phyloP scores from a whole-genome alignment of 2,888 invertebrate genomes.

The Hirtodrosophila histrioides region DNA sequence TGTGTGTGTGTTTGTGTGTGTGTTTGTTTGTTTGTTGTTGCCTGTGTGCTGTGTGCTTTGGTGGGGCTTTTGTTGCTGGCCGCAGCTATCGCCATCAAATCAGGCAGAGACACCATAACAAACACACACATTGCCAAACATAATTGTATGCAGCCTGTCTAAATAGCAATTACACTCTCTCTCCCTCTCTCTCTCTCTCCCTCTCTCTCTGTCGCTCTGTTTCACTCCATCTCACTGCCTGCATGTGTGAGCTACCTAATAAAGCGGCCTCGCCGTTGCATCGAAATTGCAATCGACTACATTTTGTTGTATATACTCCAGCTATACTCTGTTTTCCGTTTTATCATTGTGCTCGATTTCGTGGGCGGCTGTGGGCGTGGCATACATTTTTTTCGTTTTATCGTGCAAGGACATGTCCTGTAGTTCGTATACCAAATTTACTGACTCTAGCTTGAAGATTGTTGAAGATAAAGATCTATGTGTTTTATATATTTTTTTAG shows the following conservation, averaged over 20 bases:
- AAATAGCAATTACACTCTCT: constrained; percentile 69
- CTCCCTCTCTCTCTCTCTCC: constrained; percentile 9
- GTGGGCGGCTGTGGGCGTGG: too few relatives aligned
- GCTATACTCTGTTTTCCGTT: too few relatives aligned
- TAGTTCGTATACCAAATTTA: too few relatives aligned
- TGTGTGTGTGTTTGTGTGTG: constrained; percentile 35
- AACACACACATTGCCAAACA: constrained; percentile 13
- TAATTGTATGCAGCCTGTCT: constrained; percentile 56
- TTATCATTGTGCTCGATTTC: too few relatives aligned
- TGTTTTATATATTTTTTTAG: too few relatives aligned
- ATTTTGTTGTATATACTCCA: too few relatives aligned
- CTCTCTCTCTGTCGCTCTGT: not conserved
- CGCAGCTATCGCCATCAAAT: constrained; percentile 74
- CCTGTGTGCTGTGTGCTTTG: constrained; percentile 32
- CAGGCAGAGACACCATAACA: constrained; percentile 46
- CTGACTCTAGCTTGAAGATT: too few relatives aligned
- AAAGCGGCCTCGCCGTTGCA: not conserved
- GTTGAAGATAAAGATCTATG: too few relatives aligned
- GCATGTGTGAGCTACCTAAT: too few relatives aligned
- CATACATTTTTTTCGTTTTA: too few relatives aligned
- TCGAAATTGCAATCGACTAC: constrained; percentile 16
- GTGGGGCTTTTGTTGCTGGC: constrained; percentile 54
- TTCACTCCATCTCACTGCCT: not conserved
- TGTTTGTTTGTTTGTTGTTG: constrained; percentile 36
- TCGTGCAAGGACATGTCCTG: too few relatives aligned